Percentiles rank a stretch among this genome's conserved stretches.
phyloP scores from a whole-genome alignment of 1,140 invertebrate species.

The Asbolus verrucosus region DNA sequence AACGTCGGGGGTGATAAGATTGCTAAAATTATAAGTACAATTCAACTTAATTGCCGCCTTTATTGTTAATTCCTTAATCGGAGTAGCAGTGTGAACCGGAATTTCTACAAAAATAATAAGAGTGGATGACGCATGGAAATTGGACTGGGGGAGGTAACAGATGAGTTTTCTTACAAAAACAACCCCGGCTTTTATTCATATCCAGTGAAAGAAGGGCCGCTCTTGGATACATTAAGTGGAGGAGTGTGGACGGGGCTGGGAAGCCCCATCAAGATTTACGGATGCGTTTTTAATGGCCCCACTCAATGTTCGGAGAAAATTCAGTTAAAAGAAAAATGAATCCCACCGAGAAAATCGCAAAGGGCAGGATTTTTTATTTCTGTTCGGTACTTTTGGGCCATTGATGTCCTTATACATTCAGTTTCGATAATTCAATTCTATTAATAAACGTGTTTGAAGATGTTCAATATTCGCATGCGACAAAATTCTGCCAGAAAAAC shows the following conservation, averaged over 20 bases:
- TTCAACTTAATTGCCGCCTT: constrained; percentile 24
- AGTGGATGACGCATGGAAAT: constrained; percentile 10
- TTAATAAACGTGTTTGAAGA: too few relatives aligned
- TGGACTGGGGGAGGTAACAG: constrained; percentile 13
- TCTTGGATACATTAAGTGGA: background rate
- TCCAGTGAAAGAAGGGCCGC: background rate
- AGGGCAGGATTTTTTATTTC: too few relatives aligned
- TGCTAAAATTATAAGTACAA: constrained; percentile 7
- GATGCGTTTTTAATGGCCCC: constrained; percentile 25
- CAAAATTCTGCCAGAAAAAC: too few relatives aligned
- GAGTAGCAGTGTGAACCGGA: background rate
- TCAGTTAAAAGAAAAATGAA: too few relatives aligned
- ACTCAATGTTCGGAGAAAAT: too few relatives aligned
- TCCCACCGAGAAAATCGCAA: too few relatives aligned
- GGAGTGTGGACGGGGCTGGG: too few relatives aligned
- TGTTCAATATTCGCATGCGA: too few relatives aligned
- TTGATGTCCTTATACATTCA: too few relatives aligned
- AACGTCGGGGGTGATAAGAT: constrained; percentile 16
- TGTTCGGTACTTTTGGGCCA: too few relatives aligned
- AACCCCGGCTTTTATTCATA: constrained; percentile 25
- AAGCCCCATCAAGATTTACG: constrained; percentile 16
- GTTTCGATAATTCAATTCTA: too few relatives aligned
- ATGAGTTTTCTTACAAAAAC: constrained; percentile 16
- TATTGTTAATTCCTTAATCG: constrained; percentile 3
- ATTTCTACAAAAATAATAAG: constrained; percentile 1